Conservation (phyloP, 2,888 invertebrate species). For the Melanostoma scalare region DNA sequence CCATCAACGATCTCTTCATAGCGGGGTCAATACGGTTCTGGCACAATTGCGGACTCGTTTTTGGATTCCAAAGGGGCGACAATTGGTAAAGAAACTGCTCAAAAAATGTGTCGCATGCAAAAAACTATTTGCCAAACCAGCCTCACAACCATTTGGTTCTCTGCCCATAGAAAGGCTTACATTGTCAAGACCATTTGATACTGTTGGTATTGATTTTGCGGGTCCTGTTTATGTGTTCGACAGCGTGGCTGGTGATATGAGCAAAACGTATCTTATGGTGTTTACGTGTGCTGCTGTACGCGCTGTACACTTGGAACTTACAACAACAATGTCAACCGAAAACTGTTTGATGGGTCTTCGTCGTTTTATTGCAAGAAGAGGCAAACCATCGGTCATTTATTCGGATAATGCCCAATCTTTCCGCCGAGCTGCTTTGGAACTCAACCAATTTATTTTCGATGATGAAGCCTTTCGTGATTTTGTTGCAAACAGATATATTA, state of each 20-base stretch:
- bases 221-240: constrained; percentile 8
- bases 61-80: constrained; percentile 22
- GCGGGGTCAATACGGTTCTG: not conserved
- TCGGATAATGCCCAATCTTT: constrained; percentile 16
- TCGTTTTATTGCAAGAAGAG: constrained; percentile 11
- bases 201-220: constrained; percentile 24
- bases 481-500: not conserved
- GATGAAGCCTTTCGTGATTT: not conserved
- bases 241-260: not conserved
- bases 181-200: constrained; percentile 28
- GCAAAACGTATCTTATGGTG: not conserved
- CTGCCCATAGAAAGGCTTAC: constrained; percentile 18
- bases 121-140: constrained; percentile 8
- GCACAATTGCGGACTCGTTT: not conserved
- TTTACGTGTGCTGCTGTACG: constrained; percentile 10
- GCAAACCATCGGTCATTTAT: constrained; percentile 13
- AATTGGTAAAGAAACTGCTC: not conserved
- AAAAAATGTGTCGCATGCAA: constrained; percentile 6
- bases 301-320: constrained; percentile 7
- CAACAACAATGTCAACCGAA: constrained; percentile 7
- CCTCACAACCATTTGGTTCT: constrained; percentile 5
- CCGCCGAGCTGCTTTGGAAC: constrained; percentile 12
- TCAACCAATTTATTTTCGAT: not conserved
- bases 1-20: constrained; percentile 8
- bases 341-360: constrained; percentile 12